Base-by-base conservation (phyloP, 2,797 vertebrate species). In the Chloroceryle inda region DNA sequence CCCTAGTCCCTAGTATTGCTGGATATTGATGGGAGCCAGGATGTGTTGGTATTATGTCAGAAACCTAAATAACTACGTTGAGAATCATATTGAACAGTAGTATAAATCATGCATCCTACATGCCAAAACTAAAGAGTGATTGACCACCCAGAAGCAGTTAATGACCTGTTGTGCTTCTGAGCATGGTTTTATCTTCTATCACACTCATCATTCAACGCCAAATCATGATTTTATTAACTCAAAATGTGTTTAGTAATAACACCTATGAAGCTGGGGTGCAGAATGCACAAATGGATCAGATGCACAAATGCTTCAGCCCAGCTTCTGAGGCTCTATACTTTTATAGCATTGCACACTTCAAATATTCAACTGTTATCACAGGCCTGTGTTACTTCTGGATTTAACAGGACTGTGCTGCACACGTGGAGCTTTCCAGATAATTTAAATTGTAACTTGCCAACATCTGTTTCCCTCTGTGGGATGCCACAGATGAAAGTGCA, bases 401-500 rank as follows among this genome's bases (percentile, higher is more conserved):
- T 78, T 89, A 92, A 89, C n/a, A 77, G 33, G 29, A 81, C 44
- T 66, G 64, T 76, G 80, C 47, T 91, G 37, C 69, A 86, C 83
- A 94, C 38, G 4, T 92, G 73, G 78, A 95, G 62, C 49, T 87
- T 91, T 85, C 59, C 49, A 88, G 79, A 88, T 61, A 91, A 93
- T 93, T 91, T 95, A 85, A 89, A 95, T 8, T 95, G 55, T 58
- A 89, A 92, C 72, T 78, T 94, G 45, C 55, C 87, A 97, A 92
- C 94, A 95, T 97, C 96, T 97, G 93, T 92, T 96, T 94, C 83
- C 84, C 85, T 95, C 95, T 93, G 82, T 82, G 89, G 82, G 95
- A 94, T 92, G 84, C 75, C 88, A 89, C 62, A 95, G 82, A 95
- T 89, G 66, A 96, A 96, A 97, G 92, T 95, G 62, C 69, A 74